Base-by-base conservation (phyloP, 2,888 invertebrate genomes). In the Cistogaster globosa region DNA sequence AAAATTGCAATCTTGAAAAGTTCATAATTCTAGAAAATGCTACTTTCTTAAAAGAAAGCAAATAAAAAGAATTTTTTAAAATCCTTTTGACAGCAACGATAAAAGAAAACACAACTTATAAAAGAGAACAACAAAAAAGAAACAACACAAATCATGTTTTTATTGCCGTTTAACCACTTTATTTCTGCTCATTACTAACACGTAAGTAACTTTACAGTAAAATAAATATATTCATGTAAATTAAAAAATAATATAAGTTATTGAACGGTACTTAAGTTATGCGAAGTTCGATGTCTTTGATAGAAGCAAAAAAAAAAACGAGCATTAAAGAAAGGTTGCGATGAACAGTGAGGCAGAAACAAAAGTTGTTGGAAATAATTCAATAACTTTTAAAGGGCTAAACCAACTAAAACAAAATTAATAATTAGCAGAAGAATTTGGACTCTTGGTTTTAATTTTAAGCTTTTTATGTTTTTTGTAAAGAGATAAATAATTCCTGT, bases 101-200 rank as follows among this genome's bases (percentile, higher is more conserved):
- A 55, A 63, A 62, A 45, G 38, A 38, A 16, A 38, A 62, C 18
- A 58, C 42, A 42, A 12, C 12, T 51, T 14, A 57, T 38, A 71
- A 63, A 74, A 76, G 55, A 22, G 7, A 48, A 68, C 69, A 26
- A 42, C 11, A 62, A 71, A 68, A 60, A 63, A 22, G 16, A 55
- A 78, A 22, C 26, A 26, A 26, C 26, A 63, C 18, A 63, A 80
- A 77, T 85, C 75, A 78, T 38, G 45, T 82, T 78, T 74, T 75
- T 82, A 82, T 75, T 82, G 55, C 82, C 65, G 53, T 78, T 85
- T 65, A 81, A 78, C 72, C 74, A 74, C 68, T 74, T 68, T 65
- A 69, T 78, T 85, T 78, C 57, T 78, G 58, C 69, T 78, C 69
- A 78, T 85, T 85, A 78, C 57, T 77, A 58, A 77, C 72, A 69